Base-by-base conservation (phyloP, 2,797 vertebrate genomes). In the Mionectes olivaceus region DNA sequence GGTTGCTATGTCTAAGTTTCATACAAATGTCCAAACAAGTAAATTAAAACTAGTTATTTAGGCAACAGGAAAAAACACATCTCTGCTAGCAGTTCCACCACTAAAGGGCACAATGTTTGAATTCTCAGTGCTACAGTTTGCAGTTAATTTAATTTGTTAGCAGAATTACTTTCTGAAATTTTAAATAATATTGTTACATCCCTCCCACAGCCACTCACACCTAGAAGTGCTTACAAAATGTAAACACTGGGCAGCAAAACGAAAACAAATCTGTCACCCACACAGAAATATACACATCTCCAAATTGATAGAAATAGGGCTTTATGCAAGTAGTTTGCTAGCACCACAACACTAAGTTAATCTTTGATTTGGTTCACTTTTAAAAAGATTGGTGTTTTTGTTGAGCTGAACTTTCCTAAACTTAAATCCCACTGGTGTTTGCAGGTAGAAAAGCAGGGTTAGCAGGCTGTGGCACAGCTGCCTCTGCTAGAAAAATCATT, bases 121-220 rank as follows among this genome's bases (percentile, higher is more conserved):
- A 94, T 73, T 76, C 64, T 79, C 59, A 69, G 50, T 53, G n/a
- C 39, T 73, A 24, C 50, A 63, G 55, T 49, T 15, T 82, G 32
- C 21, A 77, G 64, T 56, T 91, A 88, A 76, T 89, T 92, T 92
- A 86, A 81, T 94, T 93, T 78, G 35, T 84, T 77, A 83, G 41
- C 43, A 74, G 52, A 93, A 89, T 47, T 83, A 28, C 64, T 68
- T 64, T 81, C 41, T 79, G 47, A 82, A 90, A 87, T 89, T 89
- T 95, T 84, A 83, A 90, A 74, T 73, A 84, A 70, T 82, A 27
- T 18, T 57, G 50, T 79, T 82, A 65, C 19, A 41, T 52, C n/a
- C 35, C 44, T 91, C 71, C 87, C 47, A 93, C 78, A 71, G 67
- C 65, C 63, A 69, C 46, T 87, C 43, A 56, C 25, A 84, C 25